phyloP scores from a whole-genome alignment of 2,888 invertebrate genomes.

The Byasa hedistus region DNA sequence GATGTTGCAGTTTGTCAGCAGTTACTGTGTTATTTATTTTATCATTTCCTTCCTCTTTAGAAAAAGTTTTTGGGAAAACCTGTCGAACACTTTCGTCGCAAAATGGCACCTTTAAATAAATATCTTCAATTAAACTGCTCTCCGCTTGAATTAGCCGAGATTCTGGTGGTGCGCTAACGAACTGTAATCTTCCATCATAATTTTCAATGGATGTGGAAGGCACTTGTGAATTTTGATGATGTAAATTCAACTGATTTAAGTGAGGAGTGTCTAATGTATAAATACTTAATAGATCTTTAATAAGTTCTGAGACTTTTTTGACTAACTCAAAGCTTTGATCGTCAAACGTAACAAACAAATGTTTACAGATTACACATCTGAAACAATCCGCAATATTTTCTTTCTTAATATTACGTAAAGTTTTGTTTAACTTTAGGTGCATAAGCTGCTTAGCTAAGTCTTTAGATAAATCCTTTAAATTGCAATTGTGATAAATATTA shows the following conservation, averaged over 20 bases:
- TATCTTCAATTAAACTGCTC: slow-evolving; percentile 19
- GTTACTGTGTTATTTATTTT: neutral
- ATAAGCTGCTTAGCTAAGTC: slow-evolving; percentile 35
- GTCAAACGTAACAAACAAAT: slow-evolving; percentile 7
- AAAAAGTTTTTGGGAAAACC: slow-evolving; percentile 2
- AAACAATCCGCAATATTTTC: slow-evolving; percentile 19
- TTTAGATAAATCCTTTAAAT: slow-evolving; percentile 30
- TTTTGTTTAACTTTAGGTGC: slow-evolving; percentile 7
- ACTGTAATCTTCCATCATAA: neutral
- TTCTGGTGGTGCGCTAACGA: neutral
- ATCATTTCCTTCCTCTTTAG: slow-evolving; percentile 2
- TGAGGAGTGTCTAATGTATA: neutral
- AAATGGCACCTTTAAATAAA: slow-evolving; percentile 18
- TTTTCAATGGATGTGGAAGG: slow-evolving; percentile 4
- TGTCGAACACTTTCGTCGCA: slow-evolving; percentile 18
- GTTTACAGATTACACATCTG: slow-evolving; percentile 19
- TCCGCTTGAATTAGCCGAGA: slow-evolving; percentile 7
- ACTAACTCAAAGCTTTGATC: slow-evolving; percentile 14
- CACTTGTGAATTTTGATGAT: neutral
- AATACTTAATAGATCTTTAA: slow-evolving; percentile 10
- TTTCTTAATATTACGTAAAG: slow-evolving; percentile 16
- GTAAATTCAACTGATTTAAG: neutral
- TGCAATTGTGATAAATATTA: slow-evolving; percentile 25
- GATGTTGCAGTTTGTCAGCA: neutral
- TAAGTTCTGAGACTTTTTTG: slow-evolving; percentile 24